phyloP scores from a whole-genome alignment of 2,113 vertebrate species.

The Loxodonta africana region DNA sequence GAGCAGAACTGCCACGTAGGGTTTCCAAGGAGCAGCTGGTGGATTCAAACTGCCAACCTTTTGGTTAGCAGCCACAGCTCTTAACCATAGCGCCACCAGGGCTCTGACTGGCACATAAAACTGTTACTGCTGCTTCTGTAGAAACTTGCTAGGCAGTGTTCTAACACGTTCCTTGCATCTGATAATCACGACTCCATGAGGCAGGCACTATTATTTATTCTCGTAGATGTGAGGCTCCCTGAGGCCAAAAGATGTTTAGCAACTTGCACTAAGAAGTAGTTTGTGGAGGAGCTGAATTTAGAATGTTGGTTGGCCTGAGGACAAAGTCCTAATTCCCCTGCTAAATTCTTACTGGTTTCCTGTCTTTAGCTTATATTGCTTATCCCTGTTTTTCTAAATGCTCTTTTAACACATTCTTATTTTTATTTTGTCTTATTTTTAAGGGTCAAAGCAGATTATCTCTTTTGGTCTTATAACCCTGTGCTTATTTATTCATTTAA shows the following conservation, averaged over 20 bases:
- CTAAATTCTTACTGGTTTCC: not conserved
- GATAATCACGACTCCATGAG: fast-evolving
- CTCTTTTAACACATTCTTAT: not conserved
- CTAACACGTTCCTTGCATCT: not conserved
- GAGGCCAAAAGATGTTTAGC: not conserved
- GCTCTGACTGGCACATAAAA: not conserved
- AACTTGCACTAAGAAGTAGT: not conserved
- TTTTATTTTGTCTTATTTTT: not conserved
- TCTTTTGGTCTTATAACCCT: not conserved
- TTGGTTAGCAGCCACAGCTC: too few relatives aligned
- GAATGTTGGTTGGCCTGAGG: not conserved
- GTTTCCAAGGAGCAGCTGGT: too few relatives aligned
- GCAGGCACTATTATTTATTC: not conserved
- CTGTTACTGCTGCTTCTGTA: not conserved
- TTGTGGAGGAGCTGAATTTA: not conserved
- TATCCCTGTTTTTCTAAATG: not conserved
- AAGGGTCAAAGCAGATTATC: too few relatives aligned
- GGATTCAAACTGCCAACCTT: too few relatives aligned
- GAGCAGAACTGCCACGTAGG: not conserved
- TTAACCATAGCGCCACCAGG: too few relatives aligned
- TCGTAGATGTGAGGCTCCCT: not conserved
- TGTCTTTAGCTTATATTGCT: not conserved
- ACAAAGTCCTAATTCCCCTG: not conserved
- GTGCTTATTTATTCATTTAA: not conserved
- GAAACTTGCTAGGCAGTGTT: not conserved